Base-by-base conservation (phyloP, 2,113 vertebrate species). In the Ptyas mucosa region DNA sequence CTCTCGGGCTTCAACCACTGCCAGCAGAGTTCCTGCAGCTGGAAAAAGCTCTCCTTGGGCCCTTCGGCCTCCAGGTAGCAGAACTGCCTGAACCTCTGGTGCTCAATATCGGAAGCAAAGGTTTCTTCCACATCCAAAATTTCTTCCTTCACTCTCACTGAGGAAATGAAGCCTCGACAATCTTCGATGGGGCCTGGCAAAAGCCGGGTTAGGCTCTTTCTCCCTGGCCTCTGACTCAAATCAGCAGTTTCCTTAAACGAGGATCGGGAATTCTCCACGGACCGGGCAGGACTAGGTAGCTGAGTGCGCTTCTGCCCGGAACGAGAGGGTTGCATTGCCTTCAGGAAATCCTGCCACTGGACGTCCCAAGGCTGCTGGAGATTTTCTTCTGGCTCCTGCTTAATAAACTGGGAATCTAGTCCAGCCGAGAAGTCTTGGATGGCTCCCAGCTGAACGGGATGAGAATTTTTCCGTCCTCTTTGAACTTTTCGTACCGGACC, bases 91-190 rank as follows among this genome's bases (percentile, higher is more conserved):
- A 89, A 75, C 6, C 4, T 9, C 87, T 75, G 58, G 0, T 34
- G 87, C 20, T 75, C 51, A 2, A 8, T 18, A 57, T 93, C 92
- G 8, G 8, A 85, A 3, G 54, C 34, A 4, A 52, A 3, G 0
- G 29, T 4, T 3, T 26, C 54, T 5, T 93, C 88, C 39, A 4
- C 53, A 1, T 85, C 69, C n/a, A 61, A 29, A n/a, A 89, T 26
- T 49, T 93, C 92, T 34, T 90, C 92, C 46, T 93, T 93, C 69
- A 90, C 46, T 26, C 51, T 93, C 20, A 90, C 26, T 0, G 88
- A 58, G 20, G 92, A 85, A 14, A 51, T 7, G 2, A 24, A 23
- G 29, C 1, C 43, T 11, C 34, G 61, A 5, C 34, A 3, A 14
- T n/a, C 53, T 20, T 24, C 29, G 0, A 23, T 3, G 12, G 51